These are phyloP conservation scores for Drosophila atripex DNA, from an alignment of 2,888 invertebrate genomes.

Conservation along the genomic window DNA sequence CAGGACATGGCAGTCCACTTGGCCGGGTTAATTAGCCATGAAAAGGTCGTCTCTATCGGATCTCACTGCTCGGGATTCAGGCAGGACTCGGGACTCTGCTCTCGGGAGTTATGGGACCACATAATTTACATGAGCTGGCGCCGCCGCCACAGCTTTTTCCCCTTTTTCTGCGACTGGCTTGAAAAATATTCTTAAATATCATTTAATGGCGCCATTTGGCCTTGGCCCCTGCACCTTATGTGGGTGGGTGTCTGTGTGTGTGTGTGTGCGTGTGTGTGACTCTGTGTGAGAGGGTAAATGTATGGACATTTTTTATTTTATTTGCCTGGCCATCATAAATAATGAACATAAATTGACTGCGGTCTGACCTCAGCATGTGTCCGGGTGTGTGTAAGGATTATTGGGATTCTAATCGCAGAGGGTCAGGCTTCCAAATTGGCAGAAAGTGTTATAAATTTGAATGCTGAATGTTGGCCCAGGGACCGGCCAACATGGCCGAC, in stretches of 20 bases:
- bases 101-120: conserved; percentile 40
- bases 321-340: conserved; percentile 49
- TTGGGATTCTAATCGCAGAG: conserved; percentile 50
- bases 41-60: conserved; percentile 42
- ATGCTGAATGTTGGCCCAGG: conserved; percentile 35
- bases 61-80: background rate
- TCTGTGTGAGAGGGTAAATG: conserved; percentile 6
- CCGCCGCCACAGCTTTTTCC: conserved; percentile 1
- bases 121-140: conserved; percentile 51
- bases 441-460: conserved; percentile 44
- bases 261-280: background rate
- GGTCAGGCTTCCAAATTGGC: conserved; percentile 35
- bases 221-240: conserved; percentile 23
- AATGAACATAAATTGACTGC: conserved; percentile 57
- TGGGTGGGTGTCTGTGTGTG: background rate
- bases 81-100: background rate
- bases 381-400: conserved; percentile 28
- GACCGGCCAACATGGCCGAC: conserved; percentile 31
- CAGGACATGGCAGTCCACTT: conserved; percentile 49
- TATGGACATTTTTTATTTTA: conserved; percentile 46
- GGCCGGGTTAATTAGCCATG: conserved; percentile 62
- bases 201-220: conserved; percentile 44
- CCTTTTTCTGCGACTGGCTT: conserved; percentile 27
- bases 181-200: conserved; percentile 47
- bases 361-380: conserved; percentile 25